Conservation (phyloP, 2,888 invertebrate genomes). For the Cactoblastis cactorum region DNA sequence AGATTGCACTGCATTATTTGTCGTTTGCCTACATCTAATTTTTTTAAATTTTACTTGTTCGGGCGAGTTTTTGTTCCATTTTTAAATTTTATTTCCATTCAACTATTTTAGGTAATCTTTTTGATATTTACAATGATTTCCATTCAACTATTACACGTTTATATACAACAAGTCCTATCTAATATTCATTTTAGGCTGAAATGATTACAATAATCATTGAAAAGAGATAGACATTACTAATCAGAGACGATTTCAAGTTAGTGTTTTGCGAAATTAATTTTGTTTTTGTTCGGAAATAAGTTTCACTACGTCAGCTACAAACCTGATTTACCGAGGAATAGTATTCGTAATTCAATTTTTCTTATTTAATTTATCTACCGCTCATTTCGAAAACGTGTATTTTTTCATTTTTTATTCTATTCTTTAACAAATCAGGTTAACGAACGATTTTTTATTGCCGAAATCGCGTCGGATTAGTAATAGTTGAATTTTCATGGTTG, state of each 20-base stretch:
- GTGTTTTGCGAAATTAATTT: slow-evolving; percentile 41
- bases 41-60: slow-evolving; percentile 47
- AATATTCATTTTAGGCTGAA: slow-evolving; percentile 50
- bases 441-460: slow-evolving; percentile 39
- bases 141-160: slow-evolving; percentile 55
- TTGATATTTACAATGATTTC: slow-evolving; percentile 66
- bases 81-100: slow-evolving; percentile 53
- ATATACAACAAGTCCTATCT: slow-evolving; percentile 73
- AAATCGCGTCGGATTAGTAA: slow-evolving; percentile 84
- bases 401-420: slow-evolving; percentile 32
- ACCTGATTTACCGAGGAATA: neutral
- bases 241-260: slow-evolving; percentile 65
- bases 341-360: neutral
- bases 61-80: slow-evolving; percentile 77
- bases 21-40: slow-evolving; percentile 58
- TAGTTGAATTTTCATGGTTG: slow-evolving; percentile 90
- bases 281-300: slow-evolving; percentile 35
- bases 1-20: slow-evolving; percentile 69
- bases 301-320: slow-evolving; percentile 24
- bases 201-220: slow-evolving; percentile 27
- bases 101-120: slow-evolving; percentile 52
- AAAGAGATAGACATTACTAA: slow-evolving; percentile 54
- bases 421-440: slow-evolving; percentile 25
- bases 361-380: neutral
- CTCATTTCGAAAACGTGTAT: neutral